Conservation (phyloP, 2,888 invertebrate genomes). For the Scaptomyza cyrtandrae region DNA sequence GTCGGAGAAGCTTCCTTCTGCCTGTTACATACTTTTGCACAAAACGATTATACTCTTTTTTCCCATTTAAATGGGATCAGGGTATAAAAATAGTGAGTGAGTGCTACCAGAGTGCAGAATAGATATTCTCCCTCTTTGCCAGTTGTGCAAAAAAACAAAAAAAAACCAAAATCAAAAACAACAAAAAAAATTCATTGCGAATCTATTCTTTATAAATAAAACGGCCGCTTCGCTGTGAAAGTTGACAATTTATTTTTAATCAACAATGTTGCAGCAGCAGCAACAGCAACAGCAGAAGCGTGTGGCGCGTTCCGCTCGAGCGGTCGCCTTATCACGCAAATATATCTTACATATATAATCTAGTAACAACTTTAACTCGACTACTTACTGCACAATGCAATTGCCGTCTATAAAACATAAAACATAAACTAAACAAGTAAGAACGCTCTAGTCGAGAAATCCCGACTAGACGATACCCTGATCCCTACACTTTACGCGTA, state of each 20-base stretch:
- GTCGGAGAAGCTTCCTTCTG: too few species aligned
- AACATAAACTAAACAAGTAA: neutral
- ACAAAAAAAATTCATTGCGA: conserved; percentile 53
- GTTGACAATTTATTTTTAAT: conserved; percentile 78
- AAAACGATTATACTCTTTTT: too few species aligned
- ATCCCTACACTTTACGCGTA: too few species aligned
- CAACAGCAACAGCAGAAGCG: neutral
- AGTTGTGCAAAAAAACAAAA: conserved; percentile 11
- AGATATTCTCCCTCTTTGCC: conserved; percentile 26
- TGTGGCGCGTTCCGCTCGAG: conserved; percentile 37
- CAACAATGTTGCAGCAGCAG: conserved; percentile 58
- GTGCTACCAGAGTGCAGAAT: neutral
- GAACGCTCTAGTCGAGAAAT: too few species aligned
- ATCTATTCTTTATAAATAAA: conserved; percentile 71
- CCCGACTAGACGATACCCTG: too few species aligned
- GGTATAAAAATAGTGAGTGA: neutral
- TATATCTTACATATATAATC: conserved; percentile 54
- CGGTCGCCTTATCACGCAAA: conserved; percentile 41
- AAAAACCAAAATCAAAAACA: too few species aligned
- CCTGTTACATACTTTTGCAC: too few species aligned
- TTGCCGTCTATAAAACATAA: conserved; percentile 34
- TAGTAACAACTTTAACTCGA: conserved; percentile 9
- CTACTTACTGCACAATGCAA: neutral
- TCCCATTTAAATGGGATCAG: too few species aligned
- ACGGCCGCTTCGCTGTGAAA: conserved; percentile 73